Base-by-base conservation (phyloP, 2,113 vertebrate genomes). In the Muscicapa adusta region DNA sequence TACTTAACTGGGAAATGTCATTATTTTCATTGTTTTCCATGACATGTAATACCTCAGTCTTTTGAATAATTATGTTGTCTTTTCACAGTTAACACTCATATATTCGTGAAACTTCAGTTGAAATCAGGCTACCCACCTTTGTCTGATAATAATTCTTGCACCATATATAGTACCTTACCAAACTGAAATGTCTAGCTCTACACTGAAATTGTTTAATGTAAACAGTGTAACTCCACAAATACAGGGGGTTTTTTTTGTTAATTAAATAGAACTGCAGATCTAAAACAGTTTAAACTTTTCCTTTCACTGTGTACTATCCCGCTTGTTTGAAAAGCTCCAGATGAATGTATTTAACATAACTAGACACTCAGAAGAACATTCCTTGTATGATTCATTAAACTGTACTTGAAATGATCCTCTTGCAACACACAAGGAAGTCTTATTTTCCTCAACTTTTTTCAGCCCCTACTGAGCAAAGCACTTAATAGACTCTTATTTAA, bases 211-310 rank as follows among this genome's bases (percentile, higher is more conserved):
- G 51, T 81, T 34, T 82, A 51, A 73, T 56, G 60, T n/a, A 65
- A 85, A 85, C 36, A 87, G 78, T 38, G 80, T 25, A 71, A 40
- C 60, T 83, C 31, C 83, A 91, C 63, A 95, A 91, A 95, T 58
- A 93, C 36, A 5, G 28, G 5, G n/a, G 20, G 16, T 3, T 56
- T 89, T 87, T 75, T 36, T 29, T 72, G 67, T 47, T 91, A 93
- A 91, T 92, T 91, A 93, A 83, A 29, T 79, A 33, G 63, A 96
- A 89, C 89, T 97, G 80, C 70, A 70, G 8, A 87, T 54, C 1
- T 1, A 84, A 70, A 56, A 50, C 10, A 70, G 12, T 33, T 89
- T 67, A 61, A 93, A 87, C 57, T 60, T 40, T 45, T 43, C 57
- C 56, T 88, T 94, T 91, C 20, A 47, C 29, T 53, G 31, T 34